phyloP scores from a whole-genome alignment of 1,140 invertebrate genomes.

The Antheraea mylitta region DNA sequence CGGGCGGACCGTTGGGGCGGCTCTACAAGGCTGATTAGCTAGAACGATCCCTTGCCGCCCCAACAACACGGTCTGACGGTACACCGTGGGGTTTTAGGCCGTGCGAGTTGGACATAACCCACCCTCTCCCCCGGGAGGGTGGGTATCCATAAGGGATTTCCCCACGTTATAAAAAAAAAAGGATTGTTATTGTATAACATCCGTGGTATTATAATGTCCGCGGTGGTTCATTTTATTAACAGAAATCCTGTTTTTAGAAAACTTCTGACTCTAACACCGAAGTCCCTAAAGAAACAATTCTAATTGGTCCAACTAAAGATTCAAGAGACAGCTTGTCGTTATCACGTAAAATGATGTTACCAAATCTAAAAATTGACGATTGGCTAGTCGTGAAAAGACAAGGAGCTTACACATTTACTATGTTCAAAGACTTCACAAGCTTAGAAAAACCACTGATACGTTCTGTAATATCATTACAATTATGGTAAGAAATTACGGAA shows the following conservation, averaged over 20 bases:
- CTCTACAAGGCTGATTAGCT: no score
- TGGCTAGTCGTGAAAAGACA: slow-evolving; percentile 35
- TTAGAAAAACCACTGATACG: slow-evolving; percentile 29
- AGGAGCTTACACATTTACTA: slow-evolving; percentile 36
- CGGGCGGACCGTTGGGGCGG: no score
- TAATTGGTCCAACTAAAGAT: slow-evolving; percentile 47
- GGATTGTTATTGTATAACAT: no score
- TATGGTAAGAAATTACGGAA: slow-evolving; percentile 36
- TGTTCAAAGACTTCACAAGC: slow-evolving; percentile 33
- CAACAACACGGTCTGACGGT: no score
- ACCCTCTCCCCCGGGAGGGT: no score
- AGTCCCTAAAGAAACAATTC: slow-evolving; percentile 30
- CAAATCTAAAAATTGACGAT: slow-evolving; percentile 30
- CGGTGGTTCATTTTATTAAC: no score
- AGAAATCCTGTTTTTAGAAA: background rate
- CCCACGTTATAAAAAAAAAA: no score
- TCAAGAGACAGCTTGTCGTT: slow-evolving; percentile 29
- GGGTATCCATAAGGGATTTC: no score
- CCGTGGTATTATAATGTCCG: no score
- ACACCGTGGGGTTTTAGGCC: no score
- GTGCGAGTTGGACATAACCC: no score
- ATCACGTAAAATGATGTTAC: slow-evolving; percentile 20
- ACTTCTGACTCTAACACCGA: background rate
- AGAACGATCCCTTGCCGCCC: no score
- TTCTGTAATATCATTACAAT: slow-evolving; percentile 34